Base-by-base conservation (phyloP, 2,888 invertebrate species). In the Itoplectis maculator region DNA sequence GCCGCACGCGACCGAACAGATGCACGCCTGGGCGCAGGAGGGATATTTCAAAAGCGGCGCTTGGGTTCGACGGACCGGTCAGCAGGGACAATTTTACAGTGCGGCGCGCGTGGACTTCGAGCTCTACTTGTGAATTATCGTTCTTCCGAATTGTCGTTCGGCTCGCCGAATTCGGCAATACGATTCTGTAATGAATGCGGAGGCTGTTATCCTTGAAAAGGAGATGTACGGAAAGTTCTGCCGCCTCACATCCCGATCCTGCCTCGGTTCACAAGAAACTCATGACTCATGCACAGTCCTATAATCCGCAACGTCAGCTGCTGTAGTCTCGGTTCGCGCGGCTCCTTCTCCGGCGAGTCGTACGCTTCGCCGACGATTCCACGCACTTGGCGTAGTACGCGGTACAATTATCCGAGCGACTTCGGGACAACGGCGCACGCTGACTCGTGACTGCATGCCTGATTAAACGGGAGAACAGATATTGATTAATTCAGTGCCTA, bases 81-180 rank as follows among this genome's bases (percentile, higher is more conserved):
- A 96, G 65, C 94, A 94, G 72, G 95, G 94, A 88, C 95, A 95
- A 75, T 99, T 98, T 93, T 98, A 98, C 92, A 96, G 95, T 69
- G 97, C 98, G 1, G 96, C 95, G 88, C 95, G 99, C 91, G 97
- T 99, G 88, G 98, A 99, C 93, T 99, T 99, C 94, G 98, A 99
- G 92, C 94, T 99, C 85, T 99, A 98, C 93, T 94, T 97, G 91
- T 97, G 94, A 93, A 72, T 81, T 51, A 9, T 72, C 51, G n/a
- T n/a, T n/a, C n/a, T n/a, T n/a, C n/a, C n/a, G n/a, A n/a, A n/a
- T n/a, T n/a, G n/a, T n/a, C n/a, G n/a, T 8, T 15, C 61, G 18
- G 20, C 18, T 42, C 37, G 40, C 11, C 15, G 15, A 59, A n/a
- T 70, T 70, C 45, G 35, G 20, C 45, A 18, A 37, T 54, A 47